These are phyloP conservation scores for Taenaris catops DNA, from an alignment of 2,888 invertebrate genomes.

Conservation along the genomic window DNA sequence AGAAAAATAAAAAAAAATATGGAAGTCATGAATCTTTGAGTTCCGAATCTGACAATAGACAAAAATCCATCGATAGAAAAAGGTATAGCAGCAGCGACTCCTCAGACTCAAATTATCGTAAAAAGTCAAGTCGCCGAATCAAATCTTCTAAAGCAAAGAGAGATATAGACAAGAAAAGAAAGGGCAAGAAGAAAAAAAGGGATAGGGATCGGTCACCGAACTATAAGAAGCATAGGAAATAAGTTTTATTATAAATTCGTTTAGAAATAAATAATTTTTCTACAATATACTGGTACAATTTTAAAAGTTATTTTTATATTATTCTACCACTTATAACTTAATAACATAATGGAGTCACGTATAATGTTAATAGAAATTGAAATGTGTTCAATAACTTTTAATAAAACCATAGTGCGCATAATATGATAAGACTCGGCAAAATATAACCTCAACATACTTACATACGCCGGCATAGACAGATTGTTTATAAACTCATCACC, in stretches of 20 bases:
- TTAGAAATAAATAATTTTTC: conserved; percentile 13
- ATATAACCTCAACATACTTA: no score
- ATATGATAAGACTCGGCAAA: no score
- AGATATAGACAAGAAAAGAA: conserved; percentile 79
- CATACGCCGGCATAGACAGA: no score
- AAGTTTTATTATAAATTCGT: conserved; percentile 32
- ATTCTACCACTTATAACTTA: no score
- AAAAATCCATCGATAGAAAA: conserved; percentile 31
- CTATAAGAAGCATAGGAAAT: conserved; percentile 70
- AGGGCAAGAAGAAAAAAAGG: conserved; percentile 76
- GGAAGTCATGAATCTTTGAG: conserved; percentile 46
- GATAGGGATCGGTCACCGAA: conserved; percentile 74
- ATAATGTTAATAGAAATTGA: no score
- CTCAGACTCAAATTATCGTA: conserved; percentile 33
- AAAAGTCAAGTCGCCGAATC: conserved; percentile 44
- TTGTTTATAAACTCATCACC: no score
- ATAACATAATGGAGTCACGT: no score
- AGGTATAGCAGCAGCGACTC: conserved; percentile 39
- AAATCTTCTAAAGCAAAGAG: conserved; percentile 57
- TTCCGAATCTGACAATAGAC: conserved; percentile 40
- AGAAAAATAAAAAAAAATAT: conserved; percentile 28
- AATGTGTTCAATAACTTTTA: no score
- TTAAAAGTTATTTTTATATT: conserved; percentile 2
- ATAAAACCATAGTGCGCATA: no score
- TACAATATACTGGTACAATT: conserved; percentile 1